Base-by-base conservation (phyloP, 2,797 vertebrate genomes). In the Nannoperca obscura region DNA sequence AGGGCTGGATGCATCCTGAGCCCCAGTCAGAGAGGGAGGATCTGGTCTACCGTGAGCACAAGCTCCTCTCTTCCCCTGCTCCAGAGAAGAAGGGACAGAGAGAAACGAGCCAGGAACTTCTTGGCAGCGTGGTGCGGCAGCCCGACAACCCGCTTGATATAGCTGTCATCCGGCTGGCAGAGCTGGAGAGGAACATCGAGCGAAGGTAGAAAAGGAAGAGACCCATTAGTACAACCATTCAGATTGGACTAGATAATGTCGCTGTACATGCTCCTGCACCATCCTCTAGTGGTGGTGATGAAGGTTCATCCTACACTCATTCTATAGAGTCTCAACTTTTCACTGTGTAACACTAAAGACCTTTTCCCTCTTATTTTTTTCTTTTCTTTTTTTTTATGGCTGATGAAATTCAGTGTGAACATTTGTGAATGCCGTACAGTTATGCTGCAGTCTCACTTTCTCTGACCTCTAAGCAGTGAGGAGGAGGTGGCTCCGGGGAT, bases 161-260 rank as follows among this genome's bases (percentile, higher is more conserved):
- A 94, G 98, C 98, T 82, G 97, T 98, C 94, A 96, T 92, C 89
- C 97, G 97, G 84, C 97, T 99, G 85, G 96, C 96, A 92, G 97
- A 97, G 93, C 96, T 99, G 96, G 97, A 99, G 96, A 96, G 95
- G 94, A 98, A 99, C 97, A 97, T 99, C 80, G 96, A 99, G 94
- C 95, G 95, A 97, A 99, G 97, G 98, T 99, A 98, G 94, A 94
- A 96, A 94, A 96, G 17, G 44, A 47, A 96, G 95, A 97, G 95
- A 95, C 96, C 96, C 95, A n/a, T 30, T 3, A 40, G 22, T 95
- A 95, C 94, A 96, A 96, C 95, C 94, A 96, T 96, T 96, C 95
- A 96, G 95, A 97, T 97, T 96, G 96, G 95, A 95, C 93, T 96
- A 94, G 95, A 97, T 96, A 96, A 97, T 96, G 96, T 97, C 96